A percentile compares a stretch with the other conserved stretches of the same genome.
These are phyloP conservation scores for Machimus atricapillus DNA, from an alignment of 2,888 invertebrate species.

Conservation along the genomic window DNA sequence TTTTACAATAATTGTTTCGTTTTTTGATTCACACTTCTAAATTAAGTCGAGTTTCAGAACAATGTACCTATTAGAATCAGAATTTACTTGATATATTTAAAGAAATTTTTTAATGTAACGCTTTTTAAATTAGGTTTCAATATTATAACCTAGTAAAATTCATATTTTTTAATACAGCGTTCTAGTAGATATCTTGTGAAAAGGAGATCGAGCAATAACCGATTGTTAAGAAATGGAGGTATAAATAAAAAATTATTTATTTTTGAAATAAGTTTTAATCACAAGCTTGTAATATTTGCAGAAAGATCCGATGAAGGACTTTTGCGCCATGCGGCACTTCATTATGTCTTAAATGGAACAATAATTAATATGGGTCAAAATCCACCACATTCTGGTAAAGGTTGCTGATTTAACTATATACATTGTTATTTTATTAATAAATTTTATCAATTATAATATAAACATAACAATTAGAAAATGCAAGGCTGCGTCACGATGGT, in stretches of 20 bases:
- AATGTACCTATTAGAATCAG: no score
- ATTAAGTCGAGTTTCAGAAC: no score
- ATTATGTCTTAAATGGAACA: conserved; percentile 5
- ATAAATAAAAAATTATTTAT: background rate
- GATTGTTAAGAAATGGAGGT: background rate
- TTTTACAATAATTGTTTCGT: no score
- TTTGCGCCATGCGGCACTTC: background rate
- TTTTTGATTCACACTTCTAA: no score
- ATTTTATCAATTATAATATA: background rate
- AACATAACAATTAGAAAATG: background rate
- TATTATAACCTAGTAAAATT: background rate
- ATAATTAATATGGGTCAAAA: background rate
- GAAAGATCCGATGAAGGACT: background rate
- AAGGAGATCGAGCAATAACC: background rate
- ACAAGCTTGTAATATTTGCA: background rate
- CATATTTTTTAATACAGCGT: background rate
- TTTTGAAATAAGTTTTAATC: background rate
- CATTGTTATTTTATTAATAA: background rate
- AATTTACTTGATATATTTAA: no score
- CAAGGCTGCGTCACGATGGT: conserved; percentile 1
- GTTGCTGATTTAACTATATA: background rate
- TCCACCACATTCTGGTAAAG: background rate
- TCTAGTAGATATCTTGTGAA: background rate
- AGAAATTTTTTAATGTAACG: no score
- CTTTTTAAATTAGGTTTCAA: background rate